Percentiles rank a stretch among this genome's conserved stretches.
Conservation (phyloP, 1,140 invertebrate genomes). For the Zaprionus taronus region DNA sequence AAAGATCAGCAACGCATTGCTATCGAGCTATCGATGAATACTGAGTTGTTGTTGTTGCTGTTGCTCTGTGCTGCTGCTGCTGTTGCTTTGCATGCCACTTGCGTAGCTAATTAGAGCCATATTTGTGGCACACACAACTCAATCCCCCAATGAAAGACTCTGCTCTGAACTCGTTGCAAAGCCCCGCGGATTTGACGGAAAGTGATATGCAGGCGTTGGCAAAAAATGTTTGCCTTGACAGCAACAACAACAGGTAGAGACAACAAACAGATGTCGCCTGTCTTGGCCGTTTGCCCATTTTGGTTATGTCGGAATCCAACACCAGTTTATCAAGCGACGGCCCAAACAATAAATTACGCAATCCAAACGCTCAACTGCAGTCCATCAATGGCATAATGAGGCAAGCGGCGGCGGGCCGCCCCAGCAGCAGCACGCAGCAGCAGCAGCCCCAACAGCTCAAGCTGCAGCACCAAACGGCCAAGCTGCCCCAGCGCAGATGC, state of each 20-base stretch:
- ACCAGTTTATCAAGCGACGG: conserved; percentile 81
- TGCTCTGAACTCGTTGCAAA: conserved; percentile 46
- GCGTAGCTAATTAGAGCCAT: conserved; percentile 81
- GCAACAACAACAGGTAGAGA: conserved; percentile 17
- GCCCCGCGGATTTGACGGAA: conserved; percentile 72
- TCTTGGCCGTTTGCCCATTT: conserved; percentile 69
- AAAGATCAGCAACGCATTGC: conserved; percentile 40
- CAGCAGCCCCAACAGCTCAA: conserved; percentile 12
- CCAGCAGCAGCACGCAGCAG: conserved; percentile 26
- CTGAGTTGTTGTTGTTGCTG: neutral
- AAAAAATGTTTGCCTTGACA: conserved; percentile 64
- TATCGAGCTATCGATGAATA: neutral
- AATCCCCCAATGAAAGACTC: conserved; percentile 41
- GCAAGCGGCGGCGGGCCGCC: conserved; percentile 57
- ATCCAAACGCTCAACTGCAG: conserved; percentile 83
- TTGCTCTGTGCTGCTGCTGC: neutral
- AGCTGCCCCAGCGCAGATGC: conserved; percentile 61
- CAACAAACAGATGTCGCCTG: conserved; percentile 53
- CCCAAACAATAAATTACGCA: conserved; percentile 84
- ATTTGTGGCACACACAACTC: conserved; percentile 53
- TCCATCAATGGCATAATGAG: conserved; percentile 84
- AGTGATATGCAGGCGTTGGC: conserved; percentile 80
- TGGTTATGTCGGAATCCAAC: conserved; percentile 66
- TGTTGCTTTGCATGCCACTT: conserved; percentile 68
- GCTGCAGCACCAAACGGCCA: conserved; percentile 16